Percentiles rank a stretch among this genome's conserved stretches.
Evolutionary conservation across 2,113 vertebrate genomes (phyloP).

Genomic region (Catharus minimus): DNA sequence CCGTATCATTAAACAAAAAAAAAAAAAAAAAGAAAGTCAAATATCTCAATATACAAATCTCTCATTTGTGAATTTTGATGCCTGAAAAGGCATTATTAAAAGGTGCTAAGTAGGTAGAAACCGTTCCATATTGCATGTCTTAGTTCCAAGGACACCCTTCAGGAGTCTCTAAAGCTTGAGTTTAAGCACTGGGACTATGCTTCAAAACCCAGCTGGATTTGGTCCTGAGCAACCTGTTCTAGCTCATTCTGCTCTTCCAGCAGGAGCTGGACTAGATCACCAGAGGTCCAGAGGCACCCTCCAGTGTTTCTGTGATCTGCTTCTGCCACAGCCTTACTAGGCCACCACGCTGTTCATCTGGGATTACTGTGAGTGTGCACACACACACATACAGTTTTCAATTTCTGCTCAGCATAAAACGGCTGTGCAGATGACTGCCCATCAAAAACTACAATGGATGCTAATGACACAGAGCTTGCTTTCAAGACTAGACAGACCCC

Average conservation of each 20-base stretch:
- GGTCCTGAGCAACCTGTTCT: background rate
- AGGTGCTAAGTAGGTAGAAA: background rate
- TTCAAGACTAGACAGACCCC: background rate
- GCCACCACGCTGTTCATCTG: background rate
- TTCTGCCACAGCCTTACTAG: background rate
- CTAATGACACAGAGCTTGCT: background rate
- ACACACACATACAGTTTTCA: background rate
- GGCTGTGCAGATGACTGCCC: background rate
- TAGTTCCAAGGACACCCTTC: background rate
- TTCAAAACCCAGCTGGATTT: background rate
- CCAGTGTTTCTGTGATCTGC: background rate
- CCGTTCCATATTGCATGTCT: background rate
- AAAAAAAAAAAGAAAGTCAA: background rate
- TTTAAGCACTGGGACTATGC: background rate
- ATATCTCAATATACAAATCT: background rate
- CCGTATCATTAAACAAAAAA: too few relatives aligned
- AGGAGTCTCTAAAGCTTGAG: background rate
- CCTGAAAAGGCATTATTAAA: background rate
- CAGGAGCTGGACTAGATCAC: background rate
- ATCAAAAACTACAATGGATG: background rate
- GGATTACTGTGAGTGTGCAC: accelerated
- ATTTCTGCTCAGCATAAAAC: background rate
- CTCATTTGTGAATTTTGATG: background rate
- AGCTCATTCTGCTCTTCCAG: background rate
- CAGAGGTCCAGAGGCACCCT: background rate